Evolutionary conservation across 2,113 vertebrate genomes (phyloP).

Genomic region (Cnemophilus loriae): DNA sequence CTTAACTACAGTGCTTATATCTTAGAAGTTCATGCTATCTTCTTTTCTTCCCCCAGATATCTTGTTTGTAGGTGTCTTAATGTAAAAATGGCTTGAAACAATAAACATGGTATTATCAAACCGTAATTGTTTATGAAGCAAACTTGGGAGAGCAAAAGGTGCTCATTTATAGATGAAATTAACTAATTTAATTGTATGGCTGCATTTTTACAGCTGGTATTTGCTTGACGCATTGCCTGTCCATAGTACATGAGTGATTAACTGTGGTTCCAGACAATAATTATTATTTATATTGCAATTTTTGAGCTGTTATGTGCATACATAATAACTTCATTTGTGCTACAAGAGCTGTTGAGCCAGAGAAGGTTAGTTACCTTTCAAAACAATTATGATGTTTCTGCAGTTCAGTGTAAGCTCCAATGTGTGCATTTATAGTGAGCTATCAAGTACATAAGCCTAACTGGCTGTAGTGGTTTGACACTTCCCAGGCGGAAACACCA

Average conservation of each 20-base stretch:
- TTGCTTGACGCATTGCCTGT: neutral
- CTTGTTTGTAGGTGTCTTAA: neutral
- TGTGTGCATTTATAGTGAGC: neutral
- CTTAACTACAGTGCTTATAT: neutral
- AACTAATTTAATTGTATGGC: neutral
- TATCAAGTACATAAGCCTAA: neutral
- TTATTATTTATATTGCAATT: constrained; percentile 1
- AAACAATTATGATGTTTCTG: neutral
- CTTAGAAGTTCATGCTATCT: neutral
- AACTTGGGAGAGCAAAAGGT: neutral
- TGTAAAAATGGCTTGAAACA: neutral
- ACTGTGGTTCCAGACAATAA: neutral
- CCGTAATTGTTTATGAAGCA: neutral
- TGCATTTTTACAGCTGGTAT: neutral
- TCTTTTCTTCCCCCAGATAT: neutral
- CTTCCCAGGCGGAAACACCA: too few relatives aligned
- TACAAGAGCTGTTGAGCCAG: neutral
- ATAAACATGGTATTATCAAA: neutral
- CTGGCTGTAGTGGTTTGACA: too few relatives aligned
- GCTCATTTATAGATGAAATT: neutral
- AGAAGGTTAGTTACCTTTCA: neutral
- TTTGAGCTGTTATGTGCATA: neutral
- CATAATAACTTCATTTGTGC: neutral
- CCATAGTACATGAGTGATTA: neutral
- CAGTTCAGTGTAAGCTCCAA: neutral